Base-by-base conservation (phyloP, 2,797 vertebrate genomes). In the Pangasius sanitwongsei region DNA sequence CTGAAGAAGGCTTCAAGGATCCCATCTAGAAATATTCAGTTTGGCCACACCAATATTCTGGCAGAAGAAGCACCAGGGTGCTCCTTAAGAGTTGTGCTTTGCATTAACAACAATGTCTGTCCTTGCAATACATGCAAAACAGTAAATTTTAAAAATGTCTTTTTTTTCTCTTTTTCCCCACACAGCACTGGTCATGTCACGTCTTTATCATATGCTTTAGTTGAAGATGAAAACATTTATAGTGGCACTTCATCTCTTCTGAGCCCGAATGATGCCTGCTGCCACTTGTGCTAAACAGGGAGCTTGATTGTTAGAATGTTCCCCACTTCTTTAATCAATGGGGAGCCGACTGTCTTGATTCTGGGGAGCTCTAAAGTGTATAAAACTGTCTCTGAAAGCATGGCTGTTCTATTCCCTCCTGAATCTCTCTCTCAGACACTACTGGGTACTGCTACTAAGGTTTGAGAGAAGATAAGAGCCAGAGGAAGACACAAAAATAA, bases 311-410 rank as follows among this genome's bases (percentile, higher is more conserved):
- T 94, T 92, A 93, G 94, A 96, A 95, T 78, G 92, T 93, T 93
- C 91, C 90, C 92, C 95, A 95, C 94, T 95, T 95, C 94, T 95
- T 94, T 94, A 96, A 96, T 96, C 95, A 96, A 95, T 94, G 93
- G 90, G 61, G 61, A 63, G 61, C 25, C 25, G 25, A 28, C 92
- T 94, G 61, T 28, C 61, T 63, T 63, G 61, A 6, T 44, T 69
- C 70, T 65, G 92, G 88, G 90, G 87, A 92, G 94, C 94, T 95
- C 91, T 94, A 92, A 92, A 95, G 93, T 94, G 94, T 92, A 95
- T 94, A 95, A 95, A 96, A 95, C 95, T 94, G 94, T 86, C 78
- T 50, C 8, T 69, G 69, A 25, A 67, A 86, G 23, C 85, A 83
- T 85, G 34, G 28, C 34, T 4, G 37, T 23, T 23, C 15, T 50